Conservation (phyloP, 2,113 vertebrate species). For the Anhinga rufa region DNA sequence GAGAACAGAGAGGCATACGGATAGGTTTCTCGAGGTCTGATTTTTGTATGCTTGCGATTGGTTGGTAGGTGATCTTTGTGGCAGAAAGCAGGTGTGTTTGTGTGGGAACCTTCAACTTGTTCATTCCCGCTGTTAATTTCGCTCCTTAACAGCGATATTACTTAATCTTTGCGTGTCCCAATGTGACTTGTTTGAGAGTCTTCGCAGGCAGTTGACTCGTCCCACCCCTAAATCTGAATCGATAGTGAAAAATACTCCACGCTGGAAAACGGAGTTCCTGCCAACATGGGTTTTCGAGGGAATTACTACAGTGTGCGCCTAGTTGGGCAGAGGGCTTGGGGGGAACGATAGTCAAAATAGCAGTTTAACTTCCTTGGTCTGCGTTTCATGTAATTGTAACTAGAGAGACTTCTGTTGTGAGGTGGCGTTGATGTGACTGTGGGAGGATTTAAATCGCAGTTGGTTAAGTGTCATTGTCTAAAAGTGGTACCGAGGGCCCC, state of each 20-base stretch:
- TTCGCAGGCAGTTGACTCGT: not conserved
- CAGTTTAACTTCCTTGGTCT: not conserved
- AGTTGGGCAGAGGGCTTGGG: not conserved
- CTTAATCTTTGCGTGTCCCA: not conserved
- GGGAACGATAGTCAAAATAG: not conserved
- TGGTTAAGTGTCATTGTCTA: not conserved
- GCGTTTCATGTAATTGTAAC: not conserved
- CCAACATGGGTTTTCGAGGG: not conserved
- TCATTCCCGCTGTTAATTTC: not conserved
- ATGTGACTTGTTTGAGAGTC: not conserved
- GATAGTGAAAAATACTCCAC: not conserved
- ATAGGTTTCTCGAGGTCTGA: not conserved
- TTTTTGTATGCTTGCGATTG: not conserved
- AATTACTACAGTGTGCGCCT: not conserved
- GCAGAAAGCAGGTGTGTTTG: not conserved
- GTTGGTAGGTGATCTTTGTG: not conserved
- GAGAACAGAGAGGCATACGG: not conserved
- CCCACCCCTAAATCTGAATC: not conserved
- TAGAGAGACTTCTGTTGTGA: not conserved
- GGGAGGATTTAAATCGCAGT: not conserved
- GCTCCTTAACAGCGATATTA: not conserved
- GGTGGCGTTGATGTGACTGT: not conserved
- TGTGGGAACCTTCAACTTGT: not conserved
- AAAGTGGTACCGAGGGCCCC: not conserved
- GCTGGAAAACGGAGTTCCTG: not conserved